Conservation (phyloP, 2,113 vertebrate species). For the Cepphus grylle region DNA sequence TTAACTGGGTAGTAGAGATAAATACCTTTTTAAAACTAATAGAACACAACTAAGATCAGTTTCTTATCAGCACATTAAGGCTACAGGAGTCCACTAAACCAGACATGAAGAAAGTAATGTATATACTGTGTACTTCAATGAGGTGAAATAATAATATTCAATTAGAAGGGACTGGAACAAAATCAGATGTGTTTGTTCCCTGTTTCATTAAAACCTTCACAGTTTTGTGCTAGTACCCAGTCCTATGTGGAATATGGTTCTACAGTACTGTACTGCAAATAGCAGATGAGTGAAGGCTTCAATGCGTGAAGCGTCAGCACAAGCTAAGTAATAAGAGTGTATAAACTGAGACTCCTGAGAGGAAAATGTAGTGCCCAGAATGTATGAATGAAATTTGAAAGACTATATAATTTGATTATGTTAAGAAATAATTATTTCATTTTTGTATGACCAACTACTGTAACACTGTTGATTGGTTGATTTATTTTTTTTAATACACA, state of each 20-base stretch:
- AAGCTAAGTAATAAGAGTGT: background rate
- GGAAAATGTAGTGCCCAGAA: background rate
- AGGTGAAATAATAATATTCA: background rate
- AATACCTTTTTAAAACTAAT: background rate
- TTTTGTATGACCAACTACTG: rapidly evolving
- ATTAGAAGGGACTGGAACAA: background rate
- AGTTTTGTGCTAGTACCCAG: background rate
- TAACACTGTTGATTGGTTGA: background rate
- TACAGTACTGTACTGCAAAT: background rate
- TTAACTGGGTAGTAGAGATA: background rate
- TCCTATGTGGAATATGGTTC: background rate
- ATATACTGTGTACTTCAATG: background rate
- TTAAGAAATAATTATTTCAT: background rate
- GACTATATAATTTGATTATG: background rate
- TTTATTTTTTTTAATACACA: background rate
- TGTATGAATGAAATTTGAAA: background rate
- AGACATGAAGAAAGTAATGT: background rate
- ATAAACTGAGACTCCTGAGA: background rate
- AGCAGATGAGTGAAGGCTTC: background rate
- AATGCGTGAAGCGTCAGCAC: background rate
- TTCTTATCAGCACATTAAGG: background rate
- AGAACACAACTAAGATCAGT: background rate
- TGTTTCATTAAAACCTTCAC: background rate
- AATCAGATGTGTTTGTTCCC: background rate
- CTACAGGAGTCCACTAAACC: background rate